phyloP scores from a whole-genome alignment of 2,797 vertebrate species.

The Pelochelys cantorii region DNA sequence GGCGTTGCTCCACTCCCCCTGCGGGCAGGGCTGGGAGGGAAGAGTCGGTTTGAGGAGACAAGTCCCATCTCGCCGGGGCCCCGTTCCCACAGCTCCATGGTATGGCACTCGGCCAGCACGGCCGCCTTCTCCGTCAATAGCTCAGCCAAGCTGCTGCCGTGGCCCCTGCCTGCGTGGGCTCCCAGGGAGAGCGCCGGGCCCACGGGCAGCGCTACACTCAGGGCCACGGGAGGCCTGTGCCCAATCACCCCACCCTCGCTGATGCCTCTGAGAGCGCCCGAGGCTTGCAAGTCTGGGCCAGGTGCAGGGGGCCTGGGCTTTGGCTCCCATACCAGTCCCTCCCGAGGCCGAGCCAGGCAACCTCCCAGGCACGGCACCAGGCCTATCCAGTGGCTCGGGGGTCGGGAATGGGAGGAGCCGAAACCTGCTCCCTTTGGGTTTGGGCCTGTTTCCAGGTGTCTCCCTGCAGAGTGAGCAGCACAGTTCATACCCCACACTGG shows the following conservation, averaged over 20 bases:
- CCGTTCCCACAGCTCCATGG: constrained; percentile 77
- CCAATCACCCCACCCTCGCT: background rate
- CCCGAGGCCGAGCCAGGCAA: background rate
- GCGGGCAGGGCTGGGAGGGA: constrained; percentile 71
- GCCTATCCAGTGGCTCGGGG: background rate
- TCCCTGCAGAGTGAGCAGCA: background rate
- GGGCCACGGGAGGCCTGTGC: background rate
- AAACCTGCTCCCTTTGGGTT: background rate
- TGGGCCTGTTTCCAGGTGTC: background rate
- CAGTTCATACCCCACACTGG: background rate
- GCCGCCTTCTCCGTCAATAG: constrained; percentile 74
- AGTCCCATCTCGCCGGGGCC: constrained; percentile 72
- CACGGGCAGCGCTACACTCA: background rate
- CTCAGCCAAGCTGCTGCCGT: constrained; percentile 50
- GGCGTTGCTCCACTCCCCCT: constrained; percentile 38
- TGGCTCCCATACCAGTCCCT: background rate
- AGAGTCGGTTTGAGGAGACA: constrained; percentile 55
- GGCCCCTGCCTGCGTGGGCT: background rate
- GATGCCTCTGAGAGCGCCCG: background rate
- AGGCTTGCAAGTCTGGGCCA: too few relatives aligned
- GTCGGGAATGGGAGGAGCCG: background rate
- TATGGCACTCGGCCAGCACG: constrained; percentile 72
- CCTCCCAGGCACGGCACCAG: background rate
- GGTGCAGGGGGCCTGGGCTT: background rate
- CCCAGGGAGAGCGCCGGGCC: background rate